Percentiles rank a stretch among this genome's conserved stretches.
Evolutionary conservation across 2,113 vertebrate genomes (phyloP).

Genomic region (Ceyx margarethae): DNA sequence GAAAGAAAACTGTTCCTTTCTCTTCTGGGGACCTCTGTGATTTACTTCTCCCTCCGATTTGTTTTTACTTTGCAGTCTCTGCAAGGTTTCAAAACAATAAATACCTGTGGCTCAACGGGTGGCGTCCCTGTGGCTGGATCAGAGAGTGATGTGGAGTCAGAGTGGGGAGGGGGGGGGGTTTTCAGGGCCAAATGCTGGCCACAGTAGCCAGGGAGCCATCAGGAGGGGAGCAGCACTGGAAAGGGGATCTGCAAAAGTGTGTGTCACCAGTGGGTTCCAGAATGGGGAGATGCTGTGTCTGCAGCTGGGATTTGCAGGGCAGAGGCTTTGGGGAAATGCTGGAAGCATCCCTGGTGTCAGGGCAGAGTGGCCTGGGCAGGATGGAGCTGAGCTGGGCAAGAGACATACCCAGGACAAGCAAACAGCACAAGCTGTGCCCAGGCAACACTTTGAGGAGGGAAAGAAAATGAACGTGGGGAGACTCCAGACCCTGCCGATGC

Average conservation of each 20-base stretch:
- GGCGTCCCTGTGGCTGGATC: accelerated
- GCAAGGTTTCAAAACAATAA: neutral
- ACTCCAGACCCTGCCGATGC: accelerated
- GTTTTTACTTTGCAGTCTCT: neutral
- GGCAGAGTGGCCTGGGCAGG: neutral
- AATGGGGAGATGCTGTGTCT: neutral
- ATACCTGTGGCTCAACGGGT: neutral
- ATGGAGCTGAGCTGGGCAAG: accelerated
- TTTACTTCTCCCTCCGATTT: neutral
- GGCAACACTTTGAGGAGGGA: neutral
- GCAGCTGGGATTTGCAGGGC: neutral
- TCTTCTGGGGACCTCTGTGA: neutral
- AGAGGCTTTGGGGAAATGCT: neutral
- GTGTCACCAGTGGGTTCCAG: accelerated
- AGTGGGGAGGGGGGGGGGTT: accelerated
- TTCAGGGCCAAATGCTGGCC: accelerated
- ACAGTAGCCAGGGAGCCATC: neutral
- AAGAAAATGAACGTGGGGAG: accelerated
- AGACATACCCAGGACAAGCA: accelerated
- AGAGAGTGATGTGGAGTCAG: accelerated
- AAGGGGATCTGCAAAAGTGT: neutral
- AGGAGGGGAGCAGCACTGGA: accelerated
- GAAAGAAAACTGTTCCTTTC: neutral
- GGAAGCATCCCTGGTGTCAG: accelerated
- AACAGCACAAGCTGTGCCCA: neutral